Evolutionary conservation across 2,888 invertebrate species (phyloP).

Genomic region (Nasonia oneida): DNA sequence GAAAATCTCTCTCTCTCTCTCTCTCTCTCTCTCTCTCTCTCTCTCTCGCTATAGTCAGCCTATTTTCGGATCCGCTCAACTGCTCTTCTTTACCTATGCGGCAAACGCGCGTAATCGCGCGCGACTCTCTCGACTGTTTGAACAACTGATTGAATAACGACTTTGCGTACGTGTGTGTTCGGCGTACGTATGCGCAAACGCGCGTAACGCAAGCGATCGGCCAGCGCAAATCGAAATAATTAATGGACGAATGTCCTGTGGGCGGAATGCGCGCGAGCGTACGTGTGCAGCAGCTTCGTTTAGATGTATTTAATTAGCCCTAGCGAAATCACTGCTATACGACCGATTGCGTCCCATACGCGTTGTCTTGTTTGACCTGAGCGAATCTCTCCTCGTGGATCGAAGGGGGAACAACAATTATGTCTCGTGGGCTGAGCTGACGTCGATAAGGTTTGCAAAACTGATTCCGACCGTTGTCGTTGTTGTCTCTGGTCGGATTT

Average conservation of each 20-base stretch:
- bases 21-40: too few relatives aligned
- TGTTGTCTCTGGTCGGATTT: too few relatives aligned
- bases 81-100: conserved; percentile 20
- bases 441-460: too few relatives aligned
- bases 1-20: conserved; percentile 20
- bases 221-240: conserved; percentile 52
- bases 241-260: conserved; percentile 43
- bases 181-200: background rate
- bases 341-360: conserved; percentile 10
- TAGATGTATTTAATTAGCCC: conserved; percentile 45
- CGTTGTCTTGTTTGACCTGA: conserved; percentile 37
- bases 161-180: conserved; percentile 28
- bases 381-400: conserved; percentile 7
- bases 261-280: background rate
- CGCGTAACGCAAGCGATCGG: conserved; percentile 14
- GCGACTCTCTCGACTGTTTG: conserved; percentile 40
- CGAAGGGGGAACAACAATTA: background rate
- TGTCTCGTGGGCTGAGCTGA: background rate
- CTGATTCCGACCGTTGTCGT: too few relatives aligned
- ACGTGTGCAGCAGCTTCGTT: background rate
- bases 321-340: conserved; percentile 40
- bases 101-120: conserved; percentile 40
- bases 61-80: conserved; percentile 47
- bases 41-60: conserved; percentile 13
- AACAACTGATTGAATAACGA: conserved; percentile 59